A percentile compares a stretch with the other conserved stretches of the same genome.
These are phyloP conservation scores for Pristionchus maxplancki DNA, from an alignment of 2,888 invertebrate genomes.

Conservation along the genomic window DNA sequence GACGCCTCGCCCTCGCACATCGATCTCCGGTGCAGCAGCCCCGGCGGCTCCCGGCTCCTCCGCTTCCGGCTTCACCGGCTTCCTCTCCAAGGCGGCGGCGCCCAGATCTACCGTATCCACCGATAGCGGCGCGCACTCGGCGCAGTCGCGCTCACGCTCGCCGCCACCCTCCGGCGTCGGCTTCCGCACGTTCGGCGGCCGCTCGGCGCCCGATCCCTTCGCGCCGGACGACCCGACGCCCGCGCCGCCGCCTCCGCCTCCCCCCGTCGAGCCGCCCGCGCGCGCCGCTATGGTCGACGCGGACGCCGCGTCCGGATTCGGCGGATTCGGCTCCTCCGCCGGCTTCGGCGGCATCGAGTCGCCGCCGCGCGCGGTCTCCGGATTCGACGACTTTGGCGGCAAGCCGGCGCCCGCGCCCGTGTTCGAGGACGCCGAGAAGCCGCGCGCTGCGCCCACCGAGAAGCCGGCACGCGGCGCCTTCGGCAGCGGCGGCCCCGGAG, in stretches of 20 bases:
- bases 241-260: too few relatives aligned
- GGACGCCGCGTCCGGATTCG: background rate
- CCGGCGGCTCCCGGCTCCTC: background rate
- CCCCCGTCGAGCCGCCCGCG: too few relatives aligned
- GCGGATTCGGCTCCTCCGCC: background rate
- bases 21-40: background rate
- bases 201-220: too few relatives aligned
- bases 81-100: background rate
- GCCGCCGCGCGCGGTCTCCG: conserved; percentile 81
- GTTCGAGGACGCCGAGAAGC: background rate
- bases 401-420: background rate
- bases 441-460: background rate
- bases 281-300: background rate
- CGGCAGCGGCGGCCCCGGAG: background rate
- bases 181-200: background rate
- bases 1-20: background rate
- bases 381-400: background rate
- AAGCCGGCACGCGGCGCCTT: background rate
- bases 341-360: conserved; percentile 78
- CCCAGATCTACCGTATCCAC: background rate
- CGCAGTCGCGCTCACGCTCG: too few relatives aligned
- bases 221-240: too few relatives aligned
- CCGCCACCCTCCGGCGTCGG: background rate
- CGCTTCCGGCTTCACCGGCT: background rate
- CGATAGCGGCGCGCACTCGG: background rate